phyloP scores from a whole-genome alignment of 2,113 vertebrate genomes.

The Dromas ardeola region DNA sequence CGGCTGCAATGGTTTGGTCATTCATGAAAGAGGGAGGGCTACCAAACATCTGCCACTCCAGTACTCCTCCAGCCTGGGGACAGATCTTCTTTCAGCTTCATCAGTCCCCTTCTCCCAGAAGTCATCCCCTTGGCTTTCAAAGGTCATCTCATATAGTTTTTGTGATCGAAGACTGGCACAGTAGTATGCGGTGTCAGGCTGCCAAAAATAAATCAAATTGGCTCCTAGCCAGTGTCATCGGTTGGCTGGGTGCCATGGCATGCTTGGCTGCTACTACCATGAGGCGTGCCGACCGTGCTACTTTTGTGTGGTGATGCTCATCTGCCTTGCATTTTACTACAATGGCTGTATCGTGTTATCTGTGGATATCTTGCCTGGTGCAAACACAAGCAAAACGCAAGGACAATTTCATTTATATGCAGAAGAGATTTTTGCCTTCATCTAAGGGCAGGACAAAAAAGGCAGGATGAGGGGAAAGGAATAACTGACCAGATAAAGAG shows the following conservation, averaged over 20 bases:
- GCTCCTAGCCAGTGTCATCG: neutral
- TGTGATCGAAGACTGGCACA: neutral
- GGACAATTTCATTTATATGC: neutral
- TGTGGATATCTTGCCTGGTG: neutral
- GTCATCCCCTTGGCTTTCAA: conserved; percentile 4
- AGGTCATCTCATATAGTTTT: conserved; percentile 9
- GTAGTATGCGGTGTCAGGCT: neutral
- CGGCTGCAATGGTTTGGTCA: neutral
- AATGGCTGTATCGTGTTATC: neutral
- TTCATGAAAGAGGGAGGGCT: neutral
- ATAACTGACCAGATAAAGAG: neutral
- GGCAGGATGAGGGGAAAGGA: neutral
- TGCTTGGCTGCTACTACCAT: neutral
- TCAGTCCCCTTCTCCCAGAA: neutral
- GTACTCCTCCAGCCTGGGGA: neutral
- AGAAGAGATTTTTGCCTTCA: neutral
- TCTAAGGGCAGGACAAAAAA: neutral
- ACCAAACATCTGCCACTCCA: conserved; percentile 18
- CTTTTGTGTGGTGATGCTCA: conserved; percentile 3
- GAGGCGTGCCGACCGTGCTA: neutral
- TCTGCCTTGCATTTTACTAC: conserved; percentile 39
- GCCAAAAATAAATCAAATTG: conserved; percentile 51
- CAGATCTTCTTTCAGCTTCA: conserved; percentile 33
- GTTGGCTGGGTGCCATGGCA: conserved; percentile 35
- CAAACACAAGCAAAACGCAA: neutral